Base-by-base conservation (phyloP, 2,888 invertebrate genomes). In the Thalpophila matura region DNA sequence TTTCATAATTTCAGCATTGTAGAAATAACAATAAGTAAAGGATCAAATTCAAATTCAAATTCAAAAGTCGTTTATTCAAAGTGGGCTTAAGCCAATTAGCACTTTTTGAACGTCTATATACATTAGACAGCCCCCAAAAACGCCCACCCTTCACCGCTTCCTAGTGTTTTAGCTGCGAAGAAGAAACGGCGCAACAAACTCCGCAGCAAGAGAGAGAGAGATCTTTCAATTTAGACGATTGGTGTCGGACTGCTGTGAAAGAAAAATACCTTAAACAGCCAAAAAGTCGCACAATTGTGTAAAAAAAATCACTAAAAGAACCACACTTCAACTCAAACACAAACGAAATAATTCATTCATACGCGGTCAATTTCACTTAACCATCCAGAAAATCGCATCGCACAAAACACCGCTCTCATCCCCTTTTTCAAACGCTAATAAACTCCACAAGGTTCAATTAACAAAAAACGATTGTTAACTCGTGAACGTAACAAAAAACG, bases 381-480 rank as follows among this genome's bases (percentile, higher is more conserved):
- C 31, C 16, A 45, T 40, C 27, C 49, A 61, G 50, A 73, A 73
- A 67, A 73, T 55, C 54, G 55, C 24, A 58, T 42, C 18, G 5
- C 27, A 14, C 3, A 20, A 46, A 35, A 61, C 57, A 55, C 33
- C 58, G 7, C 18, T 26, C 18, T 37, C 33, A 40, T 38, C 22
- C 33, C 18, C 24, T 59, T 70, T 58, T 59, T 35, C 60, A 58
- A 70, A 73, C 61, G 59, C 58, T 66, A 59, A 72, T 69, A 73
- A 61, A 74, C 65, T 74, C 50, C 58, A 61, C 73, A 60, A 57
- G 59, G 63, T 57, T 64, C 59, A 67, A 74, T 81, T 73, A 77
- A 80, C 53, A 68, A 77, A 68, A 64, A 63, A 51, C 56, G 35
- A 42, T 65, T 75, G 74, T 66, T 61, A 72, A 72, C 57, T 65